These are phyloP conservation scores for Hydrolagus colliei DNA, from an alignment of 2,797 vertebrate species.

Conservation along the genomic window DNA sequence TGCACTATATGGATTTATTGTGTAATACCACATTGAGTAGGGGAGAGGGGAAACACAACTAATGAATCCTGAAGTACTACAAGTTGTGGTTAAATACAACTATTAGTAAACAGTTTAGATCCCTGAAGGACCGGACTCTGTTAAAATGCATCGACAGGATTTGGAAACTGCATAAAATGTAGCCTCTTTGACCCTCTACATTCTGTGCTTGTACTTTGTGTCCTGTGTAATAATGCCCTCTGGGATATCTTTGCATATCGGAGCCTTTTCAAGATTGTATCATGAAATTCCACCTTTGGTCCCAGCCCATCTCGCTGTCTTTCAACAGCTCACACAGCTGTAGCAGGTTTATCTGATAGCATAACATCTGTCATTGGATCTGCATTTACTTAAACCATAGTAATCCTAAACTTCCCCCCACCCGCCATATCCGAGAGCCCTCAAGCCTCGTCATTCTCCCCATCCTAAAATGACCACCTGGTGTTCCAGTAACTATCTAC, in stretches of 20 bases:
- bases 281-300: background rate
- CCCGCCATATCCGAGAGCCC: background rate
- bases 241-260: background rate
- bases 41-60: background rate
- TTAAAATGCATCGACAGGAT: background rate
- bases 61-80: background rate
- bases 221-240: slow-evolving; percentile 6
- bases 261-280: background rate
- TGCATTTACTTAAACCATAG: background rate
- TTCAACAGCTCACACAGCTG: background rate
- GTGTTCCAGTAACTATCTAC: slow-evolving; percentile 83
- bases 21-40: background rate
- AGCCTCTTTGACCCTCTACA: background rate
- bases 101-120: background rate
- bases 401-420: background rate
- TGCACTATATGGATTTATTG: background rate
- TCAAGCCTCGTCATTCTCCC: background rate
- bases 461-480: slow-evolving; percentile 67
- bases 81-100: background rate
- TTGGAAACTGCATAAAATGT: slow-evolving; percentile 1
- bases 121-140: background rate
- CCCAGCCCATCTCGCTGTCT: background rate
- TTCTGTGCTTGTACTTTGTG: slow-evolving; percentile 2
- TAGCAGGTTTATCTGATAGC: background rate
- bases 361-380: slow-evolving; percentile 16